Evolutionary conservation across 2,888 invertebrate genomes (phyloP), one percentile per base, ranked within the genome.

Genomic region (Achlya flavicornis): DNA sequence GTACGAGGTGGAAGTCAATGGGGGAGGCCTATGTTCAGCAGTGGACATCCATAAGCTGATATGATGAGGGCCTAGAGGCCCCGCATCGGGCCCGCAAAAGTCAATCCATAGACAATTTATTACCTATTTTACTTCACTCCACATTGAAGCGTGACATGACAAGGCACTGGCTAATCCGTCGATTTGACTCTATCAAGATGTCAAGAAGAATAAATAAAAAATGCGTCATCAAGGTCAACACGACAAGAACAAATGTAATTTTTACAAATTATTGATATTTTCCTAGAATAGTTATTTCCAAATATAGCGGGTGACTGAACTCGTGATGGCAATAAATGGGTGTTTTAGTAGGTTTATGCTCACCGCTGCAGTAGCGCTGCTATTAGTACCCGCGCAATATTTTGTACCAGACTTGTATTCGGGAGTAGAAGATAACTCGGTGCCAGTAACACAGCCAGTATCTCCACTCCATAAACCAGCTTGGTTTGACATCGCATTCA

Each of bases 371-470:
- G 8, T 60, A 5, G 60, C 60, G 41, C 26, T 60, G 43, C 26
- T 60, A n/a, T 41, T 60, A 60, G 60, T 60, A 11, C 60, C 60
- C 43, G 60, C 60, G 4, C 60, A 60, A 19, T 60, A 60, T 60
- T 60, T 41, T 41, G 60, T 60, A 8, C 60, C 60, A 60, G 60
- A 60, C 14, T 43, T 60, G 14, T 60, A 60, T 41, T 41, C 60
- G 11, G 14, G 60, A 26, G 60, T 43, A 41, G 60, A 59, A 41
- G 59, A 60, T 26, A 16, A 60, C 7, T 19, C 43, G 12, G 12
- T 41, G 26, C 19, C 60, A 41, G 41, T 26, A 11, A 19, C 38
- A 60, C 60, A 60, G 5, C 26, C 60, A 60, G 60, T n/a, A 12
- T 7, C 41, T 8, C 12, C 43, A 12, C 60, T 43, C 14, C 4